Base-by-base conservation (phyloP, 2,888 invertebrate genomes). In the Ophioninae sp. region DNA sequence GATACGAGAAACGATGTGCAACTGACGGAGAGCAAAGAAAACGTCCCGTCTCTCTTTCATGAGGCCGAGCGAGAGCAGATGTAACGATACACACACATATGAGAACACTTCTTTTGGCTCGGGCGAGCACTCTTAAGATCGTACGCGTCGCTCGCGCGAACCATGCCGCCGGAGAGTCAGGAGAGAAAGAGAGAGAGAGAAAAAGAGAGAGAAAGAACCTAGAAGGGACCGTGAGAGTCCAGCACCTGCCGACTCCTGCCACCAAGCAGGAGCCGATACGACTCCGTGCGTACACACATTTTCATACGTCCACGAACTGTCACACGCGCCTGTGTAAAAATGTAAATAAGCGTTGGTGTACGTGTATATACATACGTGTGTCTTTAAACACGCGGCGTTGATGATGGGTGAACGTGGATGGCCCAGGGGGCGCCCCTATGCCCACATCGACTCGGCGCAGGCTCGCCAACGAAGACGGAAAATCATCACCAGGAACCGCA, bases 181-280 rank as follows among this genome's bases (percentile, higher is more conserved):
- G 65, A 79, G 78, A 76, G 67, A 39, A 59, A 21, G 73, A 85
- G 50, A 17, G 21, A 74, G 56, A 69, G 57, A 68, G 44, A 65
- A 62, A 77, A 20, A 69, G 30, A 30, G 3, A 30, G 30, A 30
- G 30, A 30, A 30, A 30, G 30, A 30, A 30, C 30, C 30, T 30
- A 84, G 88, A 86, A 88, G 88, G 86, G 85, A 81, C 87, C 86
- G 89, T 85, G 84, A 86, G 88, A 89, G 86, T 85, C 85, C 85
- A 89, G 89, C 90, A 90, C 90, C 90, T 90, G 90, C 90, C 90
- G 89, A 85, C 85, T 85, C 83, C 86, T 77, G 85, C 81, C 79
- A 81, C 81, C 84, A 72, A 75, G 59, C 73, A 76, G 74, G 68
- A 70, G 79, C 79, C 69, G 64, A 79, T 72, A 77, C 59, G 57